Evolutionary conservation across 2,888 invertebrate genomes (phyloP), one percentile per base, ranked within the genome.

Genomic region (Meta bourneti): DNA sequence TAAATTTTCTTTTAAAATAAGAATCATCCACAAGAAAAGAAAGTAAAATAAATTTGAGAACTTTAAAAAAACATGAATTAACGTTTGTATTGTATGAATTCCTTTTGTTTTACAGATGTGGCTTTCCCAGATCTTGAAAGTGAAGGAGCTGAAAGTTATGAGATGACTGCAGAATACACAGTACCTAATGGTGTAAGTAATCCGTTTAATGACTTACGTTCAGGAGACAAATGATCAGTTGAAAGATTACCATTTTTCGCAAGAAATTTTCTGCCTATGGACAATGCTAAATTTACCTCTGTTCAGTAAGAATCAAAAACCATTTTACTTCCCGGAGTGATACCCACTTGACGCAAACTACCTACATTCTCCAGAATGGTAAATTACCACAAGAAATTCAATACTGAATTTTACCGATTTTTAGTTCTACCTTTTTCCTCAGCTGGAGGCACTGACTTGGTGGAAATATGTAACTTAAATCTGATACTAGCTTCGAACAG

Each of bases 81-180:
- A 19, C 8, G 16, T 61, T 16, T 9, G 11, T 79, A 0, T 54
- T 54, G 11, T 54, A 51, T 61, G 8, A 20, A 52, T 20, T 77
- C 0, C 6, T 82, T 78, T 13, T 6, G 13, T 54, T 49, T 54
- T 71, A 0, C 49, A 89, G 89, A 83, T 78, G 11, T 78, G 11
- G 48, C 51, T 0, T 89, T 89, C 49, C 89, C 89, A 7, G 48
- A 83, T 69, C 61, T 89, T 34, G 78, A 89, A 48, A n/a, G 13
- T 0, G 78, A 83, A 71, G 71, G 52, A 9, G 70, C 52, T 6
- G 78, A 78, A 54, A 78, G 83, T 19, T 89, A 83, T 70, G 70
- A 83, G 48, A 71, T 89, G 77, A 48, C 89, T 9, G 89, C 78
- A 0, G 89, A 89, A 71, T 89, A 89, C 54, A 89, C 89, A 8